A percentile compares a stretch with the other conserved stretches of the same genome.
phyloP scores from a whole-genome alignment of 2,888 invertebrate species.

The Alcis repandata region DNA sequence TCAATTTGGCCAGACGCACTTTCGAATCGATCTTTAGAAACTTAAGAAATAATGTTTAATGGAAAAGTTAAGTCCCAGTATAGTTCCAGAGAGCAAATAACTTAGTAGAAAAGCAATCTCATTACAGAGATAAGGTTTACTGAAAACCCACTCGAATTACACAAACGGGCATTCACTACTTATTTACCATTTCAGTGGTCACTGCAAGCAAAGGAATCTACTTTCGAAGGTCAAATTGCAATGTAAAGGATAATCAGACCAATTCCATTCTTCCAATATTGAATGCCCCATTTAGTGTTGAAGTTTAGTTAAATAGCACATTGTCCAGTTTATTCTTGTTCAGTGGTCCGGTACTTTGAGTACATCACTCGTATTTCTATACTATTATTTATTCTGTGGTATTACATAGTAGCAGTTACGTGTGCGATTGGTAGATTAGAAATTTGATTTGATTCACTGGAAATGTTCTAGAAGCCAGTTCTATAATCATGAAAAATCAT shows the following conservation, averaged over 20 bases:
- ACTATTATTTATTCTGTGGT: too few relatives aligned
- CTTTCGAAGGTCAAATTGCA: slow-evolving; percentile 29
- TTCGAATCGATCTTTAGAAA: too few relatives aligned
- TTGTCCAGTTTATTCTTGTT: slow-evolving; percentile 52
- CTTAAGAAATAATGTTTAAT: too few relatives aligned
- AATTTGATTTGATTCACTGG: neutral
- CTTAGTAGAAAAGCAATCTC: neutral
- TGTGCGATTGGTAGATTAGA: neutral
- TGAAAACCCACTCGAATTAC: slow-evolving; percentile 35
- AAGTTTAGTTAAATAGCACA: slow-evolving; percentile 54
- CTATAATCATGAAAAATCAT: neutral
- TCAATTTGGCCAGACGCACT: too few relatives aligned
- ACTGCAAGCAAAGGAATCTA: neutral
- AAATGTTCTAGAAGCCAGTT: neutral
- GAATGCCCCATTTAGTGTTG: slow-evolving; percentile 55
- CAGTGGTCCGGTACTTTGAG: slow-evolving; percentile 57
- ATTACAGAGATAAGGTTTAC: slow-evolving; percentile 26
- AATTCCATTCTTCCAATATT: slow-evolving; percentile 53
- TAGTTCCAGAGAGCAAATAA: neutral
- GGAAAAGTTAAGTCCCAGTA: too few relatives aligned
- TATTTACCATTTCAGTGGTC: slow-evolving; percentile 12
- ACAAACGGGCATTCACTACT: slow-evolving; percentile 23
- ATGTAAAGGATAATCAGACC: slow-evolving; percentile 46
- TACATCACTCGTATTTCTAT: slow-evolving; percentile 56
- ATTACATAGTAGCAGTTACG: slow-evolving; percentile 40